Evolutionary conservation across 2,888 invertebrate species (phyloP).

Genomic region (Sicus ferrugineus): DNA sequence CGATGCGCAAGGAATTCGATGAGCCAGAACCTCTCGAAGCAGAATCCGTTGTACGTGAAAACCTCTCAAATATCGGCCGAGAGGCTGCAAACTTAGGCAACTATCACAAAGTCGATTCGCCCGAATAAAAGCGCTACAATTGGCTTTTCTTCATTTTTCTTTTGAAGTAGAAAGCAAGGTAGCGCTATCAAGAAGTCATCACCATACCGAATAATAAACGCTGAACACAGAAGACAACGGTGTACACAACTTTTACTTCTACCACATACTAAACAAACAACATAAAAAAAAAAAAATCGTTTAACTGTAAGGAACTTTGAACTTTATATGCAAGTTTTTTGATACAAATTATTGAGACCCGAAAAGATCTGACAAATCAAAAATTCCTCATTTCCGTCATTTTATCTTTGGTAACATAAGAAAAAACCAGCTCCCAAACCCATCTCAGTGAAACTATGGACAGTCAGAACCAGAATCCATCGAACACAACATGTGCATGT

Average conservation of each 20-base stretch:
- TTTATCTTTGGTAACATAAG: neutral
- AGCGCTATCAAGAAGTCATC: constrained; percentile 21
- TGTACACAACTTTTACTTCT: neutral
- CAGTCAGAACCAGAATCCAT: constrained; percentile 39
- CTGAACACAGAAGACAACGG: constrained; percentile 9
- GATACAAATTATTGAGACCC: constrained; percentile 18
- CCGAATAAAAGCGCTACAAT: constrained; percentile 55
- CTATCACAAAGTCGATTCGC: constrained; percentile 63
- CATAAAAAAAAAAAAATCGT: constrained; percentile 1
- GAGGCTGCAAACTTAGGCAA: constrained; percentile 65
- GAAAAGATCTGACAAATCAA: neutral
- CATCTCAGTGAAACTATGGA: constrained; percentile 41
- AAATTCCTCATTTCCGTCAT: neutral
- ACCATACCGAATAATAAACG: neutral
- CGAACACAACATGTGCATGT: constrained; percentile 33
- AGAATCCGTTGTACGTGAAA: constrained; percentile 69
- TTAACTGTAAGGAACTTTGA: constrained; percentile 27
- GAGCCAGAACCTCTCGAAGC: constrained; percentile 73
- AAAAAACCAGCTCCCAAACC: neutral
- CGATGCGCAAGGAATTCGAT: constrained; percentile 86
- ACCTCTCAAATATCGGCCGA: constrained; percentile 70
- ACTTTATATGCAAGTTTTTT: constrained; percentile 27
- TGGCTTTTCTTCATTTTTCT: constrained; percentile 18
- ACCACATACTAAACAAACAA: constrained; percentile 9
- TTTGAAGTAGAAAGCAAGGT: constrained; percentile 33